These are phyloP conservation scores for Stomatorhinus ivindoensis DNA, from an alignment of 2,113 vertebrate genomes.

Conservation along the genomic window DNA sequence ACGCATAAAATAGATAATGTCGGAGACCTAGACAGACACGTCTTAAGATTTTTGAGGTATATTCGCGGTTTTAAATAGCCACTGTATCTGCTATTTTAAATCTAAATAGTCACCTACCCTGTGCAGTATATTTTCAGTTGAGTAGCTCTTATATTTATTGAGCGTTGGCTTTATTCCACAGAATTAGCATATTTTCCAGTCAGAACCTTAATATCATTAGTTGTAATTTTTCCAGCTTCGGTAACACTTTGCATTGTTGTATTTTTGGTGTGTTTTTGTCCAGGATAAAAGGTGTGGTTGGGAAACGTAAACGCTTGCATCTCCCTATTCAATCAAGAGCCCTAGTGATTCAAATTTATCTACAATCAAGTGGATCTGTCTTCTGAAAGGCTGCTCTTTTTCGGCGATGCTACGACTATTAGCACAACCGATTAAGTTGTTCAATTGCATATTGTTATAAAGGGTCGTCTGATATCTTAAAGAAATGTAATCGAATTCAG, in stretches of 20 bases:
- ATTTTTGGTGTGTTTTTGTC: neutral
- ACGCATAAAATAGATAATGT: neutral
- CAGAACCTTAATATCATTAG: neutral
- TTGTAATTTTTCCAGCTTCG: neutral
- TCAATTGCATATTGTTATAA: neutral
- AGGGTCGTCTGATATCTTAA: neutral
- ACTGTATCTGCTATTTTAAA: neutral
- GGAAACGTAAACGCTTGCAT: neutral
- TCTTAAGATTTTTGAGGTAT: neutral
- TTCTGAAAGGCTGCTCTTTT: neutral
- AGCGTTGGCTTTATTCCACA: neutral
- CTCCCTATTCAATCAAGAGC: neutral
- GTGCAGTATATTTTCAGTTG: neutral
- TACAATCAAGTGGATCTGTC: neutral
- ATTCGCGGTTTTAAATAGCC: neutral
- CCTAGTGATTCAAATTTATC: neutral
- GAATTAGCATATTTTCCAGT: neutral
- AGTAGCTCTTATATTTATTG: neutral
- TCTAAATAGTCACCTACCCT: neutral
- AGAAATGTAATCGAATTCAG: neutral
- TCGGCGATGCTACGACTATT: neutral
- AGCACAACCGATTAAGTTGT: neutral
- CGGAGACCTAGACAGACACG: neutral
- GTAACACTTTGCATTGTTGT: neutral
- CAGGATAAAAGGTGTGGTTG: neutral